A percentile compares a stretch with the other conserved stretches of the same genome.
Conservation (phyloP, 2,797 vertebrate genomes). For the Macropus fuliginosus region DNA sequence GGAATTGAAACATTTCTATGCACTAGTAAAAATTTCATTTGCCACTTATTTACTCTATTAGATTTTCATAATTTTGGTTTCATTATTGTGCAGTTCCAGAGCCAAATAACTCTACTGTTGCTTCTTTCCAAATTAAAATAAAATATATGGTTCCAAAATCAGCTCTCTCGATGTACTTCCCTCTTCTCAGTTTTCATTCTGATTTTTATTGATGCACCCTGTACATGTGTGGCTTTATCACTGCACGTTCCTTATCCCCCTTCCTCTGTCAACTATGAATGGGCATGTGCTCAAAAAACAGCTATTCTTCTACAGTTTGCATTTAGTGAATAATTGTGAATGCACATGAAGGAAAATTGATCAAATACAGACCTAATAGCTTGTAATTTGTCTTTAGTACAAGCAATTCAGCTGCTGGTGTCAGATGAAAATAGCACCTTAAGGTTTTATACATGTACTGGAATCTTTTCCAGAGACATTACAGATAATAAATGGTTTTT, state of each 20-base stretch:
- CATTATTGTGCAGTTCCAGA: neutral
- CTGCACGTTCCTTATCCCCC: neutral
- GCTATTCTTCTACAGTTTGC: neutral
- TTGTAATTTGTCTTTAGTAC: neutral
- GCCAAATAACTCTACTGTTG: neutral
- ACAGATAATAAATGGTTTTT: slow-evolving; percentile 46
- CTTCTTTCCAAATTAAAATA: neutral
- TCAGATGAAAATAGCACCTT: neutral
- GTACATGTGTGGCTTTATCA: neutral
- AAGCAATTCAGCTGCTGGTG: neutral
- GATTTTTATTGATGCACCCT: neutral
- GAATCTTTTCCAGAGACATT: slow-evolving; percentile 38
- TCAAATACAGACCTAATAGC: neutral
- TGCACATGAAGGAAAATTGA: neutral
- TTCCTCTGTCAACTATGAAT: neutral
- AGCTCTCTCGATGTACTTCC: neutral
- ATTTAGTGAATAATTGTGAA: neutral
- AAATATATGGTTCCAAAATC: neutral
- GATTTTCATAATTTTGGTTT: neutral
- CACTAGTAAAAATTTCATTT: neutral
- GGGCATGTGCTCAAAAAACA: neutral
- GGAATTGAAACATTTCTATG: neutral
- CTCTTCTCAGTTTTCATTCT: neutral
- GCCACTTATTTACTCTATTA: neutral
- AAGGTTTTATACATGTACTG: slow-evolving; percentile 49